phyloP scores from a whole-genome alignment of 1,140 invertebrate genomes.

The Micrasema longulum region DNA sequence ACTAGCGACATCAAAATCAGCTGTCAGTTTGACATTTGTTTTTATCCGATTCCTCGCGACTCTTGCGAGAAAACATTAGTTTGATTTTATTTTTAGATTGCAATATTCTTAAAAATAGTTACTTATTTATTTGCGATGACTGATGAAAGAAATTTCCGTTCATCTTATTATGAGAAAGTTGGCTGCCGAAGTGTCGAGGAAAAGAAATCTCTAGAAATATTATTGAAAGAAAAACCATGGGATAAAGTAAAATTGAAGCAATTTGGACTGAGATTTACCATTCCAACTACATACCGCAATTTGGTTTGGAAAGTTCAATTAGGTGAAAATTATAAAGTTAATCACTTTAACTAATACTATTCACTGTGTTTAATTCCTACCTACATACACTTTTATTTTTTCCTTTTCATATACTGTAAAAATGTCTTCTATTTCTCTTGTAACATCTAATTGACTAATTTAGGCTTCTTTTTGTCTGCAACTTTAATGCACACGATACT shows the following conservation, averaged over 20 bases:
- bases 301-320: conserved; percentile 89
- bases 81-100: not conserved
- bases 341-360: conserved; percentile 21
- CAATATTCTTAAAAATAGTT: not conserved
- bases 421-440: no score
- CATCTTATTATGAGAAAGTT: conserved; percentile 90
- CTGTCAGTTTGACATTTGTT: conserved; percentile 28
- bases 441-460: no score
- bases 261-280: conserved; percentile 85
- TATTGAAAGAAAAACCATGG: conserved; percentile 87
- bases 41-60: not conserved
- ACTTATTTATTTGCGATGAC: conserved; percentile 57
- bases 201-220: conserved; percentile 91
- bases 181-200: conserved; percentile 92
- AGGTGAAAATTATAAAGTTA: conserved; percentile 64
- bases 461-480: no score
- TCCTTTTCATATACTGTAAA: not conserved
- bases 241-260: conserved; percentile 86
- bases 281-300: conserved; percentile 84
- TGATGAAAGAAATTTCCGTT: conserved; percentile 89
- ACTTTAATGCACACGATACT: no score
- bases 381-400: conserved; percentile 4
- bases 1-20: not conserved
- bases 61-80: not conserved
- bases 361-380: not conserved